Evolutionary conservation across 2,888 invertebrate species (phyloP), one percentile per base, ranked within the genome.

Genomic region (Agrilus biguttatus): DNA sequence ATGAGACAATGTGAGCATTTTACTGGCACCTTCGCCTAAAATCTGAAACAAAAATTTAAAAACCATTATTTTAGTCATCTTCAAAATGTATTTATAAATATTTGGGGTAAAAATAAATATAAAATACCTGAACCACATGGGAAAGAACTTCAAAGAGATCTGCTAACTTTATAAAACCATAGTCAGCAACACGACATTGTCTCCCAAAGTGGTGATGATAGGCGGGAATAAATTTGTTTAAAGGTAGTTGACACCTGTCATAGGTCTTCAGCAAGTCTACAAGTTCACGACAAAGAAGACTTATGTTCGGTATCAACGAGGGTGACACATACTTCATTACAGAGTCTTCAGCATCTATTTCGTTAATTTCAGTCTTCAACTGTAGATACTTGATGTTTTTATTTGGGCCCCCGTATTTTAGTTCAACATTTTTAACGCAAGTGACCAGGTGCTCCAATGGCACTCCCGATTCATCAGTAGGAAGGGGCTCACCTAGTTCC

Each of bases 131-230:
- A 33, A 90, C 81, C 37, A 91, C 81, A 53, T 85, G 80, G 12
- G 87, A 76, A n/a, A 96, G 72, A 4, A 90, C 83, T 54, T 91
- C 85, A 37, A 96, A 77, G 34, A 96, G 71, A 65, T 95, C 93
- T 14, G 90, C 83, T 2, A 96, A 70, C 63, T 90, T 90, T 0
- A 88, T 89, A 59, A 87, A 93, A n/a, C 96, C 96, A 61, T 93
- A 96, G 69, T 93, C 91, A 7, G 93, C 89, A 1, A 96, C 92
- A 41, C 92, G 78, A 62, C 93, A 93, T 64, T 96, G 95, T 32
- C 90, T 77, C 0, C 93, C 92, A 64, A 93, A 96, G 65, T 93
- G 93, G 66, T 92, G 92, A 62, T 96, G 95, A 68, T 95, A 96
- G 2, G 90, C 84, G 2, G 95, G 95, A 55, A 95, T 92, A 51